Conservation (phyloP, 2,888 invertebrate species). For the Euphydryas editha region DNA sequence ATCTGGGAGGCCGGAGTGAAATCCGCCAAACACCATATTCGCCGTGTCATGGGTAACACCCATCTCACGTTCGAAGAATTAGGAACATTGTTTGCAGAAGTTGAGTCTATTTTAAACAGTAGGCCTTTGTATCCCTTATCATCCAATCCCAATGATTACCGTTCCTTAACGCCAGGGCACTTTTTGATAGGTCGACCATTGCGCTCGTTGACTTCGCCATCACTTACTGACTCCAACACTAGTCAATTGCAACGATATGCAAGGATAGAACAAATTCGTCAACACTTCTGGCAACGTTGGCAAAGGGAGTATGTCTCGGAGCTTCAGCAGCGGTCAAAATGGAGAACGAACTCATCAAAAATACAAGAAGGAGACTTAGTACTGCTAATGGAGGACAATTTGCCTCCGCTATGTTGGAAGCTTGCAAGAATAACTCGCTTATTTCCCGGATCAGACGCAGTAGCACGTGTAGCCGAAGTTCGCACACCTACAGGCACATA, state of each 20-base stretch:
- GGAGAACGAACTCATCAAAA: not conserved
- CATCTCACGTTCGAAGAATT: constrained; percentile 26
- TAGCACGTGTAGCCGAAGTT: constrained; percentile 1
- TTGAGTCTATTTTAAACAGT: constrained; percentile 6
- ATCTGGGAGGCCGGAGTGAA: constrained; percentile 12
- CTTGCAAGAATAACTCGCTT: constrained; percentile 5
- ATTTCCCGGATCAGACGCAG: constrained; percentile 7
- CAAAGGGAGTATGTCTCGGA: constrained; percentile 17
- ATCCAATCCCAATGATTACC: not conserved
- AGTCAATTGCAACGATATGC: constrained; percentile 11
- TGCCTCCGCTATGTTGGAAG: constrained; percentile 10
- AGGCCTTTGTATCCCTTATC: constrained; percentile 10
- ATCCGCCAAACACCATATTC: constrained; percentile 20
- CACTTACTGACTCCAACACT: not conserved
- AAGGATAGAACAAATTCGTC: constrained; percentile 21
- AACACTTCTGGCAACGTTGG: constrained; percentile 36
- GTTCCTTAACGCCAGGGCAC: constrained; percentile 1
- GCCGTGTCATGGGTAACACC: constrained; percentile 21
- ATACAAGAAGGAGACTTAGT: constrained; percentile 19
- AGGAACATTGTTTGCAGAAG: constrained; percentile 1
- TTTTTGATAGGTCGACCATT: constrained; percentile 8
- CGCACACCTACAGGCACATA: constrained; percentile 1
- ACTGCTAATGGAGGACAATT: constrained; percentile 18
- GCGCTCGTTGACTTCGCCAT: constrained; percentile 13
- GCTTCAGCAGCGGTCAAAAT: constrained; percentile 10